A percentile compares a stretch with the other conserved stretches of the same genome.
Conservation (phyloP, 2,113 vertebrate species). For the Lutjanus erythropterus region DNA sequence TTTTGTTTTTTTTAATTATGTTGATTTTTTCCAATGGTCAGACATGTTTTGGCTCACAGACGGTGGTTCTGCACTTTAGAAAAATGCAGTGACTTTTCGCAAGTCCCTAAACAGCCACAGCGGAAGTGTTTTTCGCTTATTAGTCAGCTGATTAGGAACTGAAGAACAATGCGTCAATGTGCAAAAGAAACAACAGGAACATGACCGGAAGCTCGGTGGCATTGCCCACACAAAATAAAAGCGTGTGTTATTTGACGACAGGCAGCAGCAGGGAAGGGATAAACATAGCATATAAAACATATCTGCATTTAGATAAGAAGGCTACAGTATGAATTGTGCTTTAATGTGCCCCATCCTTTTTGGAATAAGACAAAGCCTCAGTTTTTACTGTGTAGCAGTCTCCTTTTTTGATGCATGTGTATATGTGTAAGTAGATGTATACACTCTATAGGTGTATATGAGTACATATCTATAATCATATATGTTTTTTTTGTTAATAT, state of each 20-base stretch:
- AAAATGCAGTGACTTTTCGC: not conserved
- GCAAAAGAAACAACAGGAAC: rapidly evolving
- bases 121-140: conserved; percentile 66
- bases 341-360: not conserved
- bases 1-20: rapidly evolving
- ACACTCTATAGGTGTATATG: no score
- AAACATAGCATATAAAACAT: no score
- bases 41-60: not conserved
- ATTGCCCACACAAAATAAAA: conserved; percentile 33
- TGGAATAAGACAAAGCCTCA: not conserved
- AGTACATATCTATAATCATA: no score
- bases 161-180: not conserved
- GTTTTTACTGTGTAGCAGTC: not conserved
- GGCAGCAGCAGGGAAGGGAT: not conserved
- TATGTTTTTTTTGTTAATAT: no score
- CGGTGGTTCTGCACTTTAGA: not conserved
- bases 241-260: not conserved
- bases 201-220: rapidly evolving
- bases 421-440: no score
- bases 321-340: not conserved
- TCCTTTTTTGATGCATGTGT: no score
- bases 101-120: not conserved
- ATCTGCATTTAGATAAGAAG: no score
- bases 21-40: not conserved
- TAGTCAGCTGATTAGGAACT: conserved; percentile 80